Evolutionary conservation across 1,140 invertebrate species (phyloP).

Genomic region (Pseudomyrmex gracilis): DNA sequence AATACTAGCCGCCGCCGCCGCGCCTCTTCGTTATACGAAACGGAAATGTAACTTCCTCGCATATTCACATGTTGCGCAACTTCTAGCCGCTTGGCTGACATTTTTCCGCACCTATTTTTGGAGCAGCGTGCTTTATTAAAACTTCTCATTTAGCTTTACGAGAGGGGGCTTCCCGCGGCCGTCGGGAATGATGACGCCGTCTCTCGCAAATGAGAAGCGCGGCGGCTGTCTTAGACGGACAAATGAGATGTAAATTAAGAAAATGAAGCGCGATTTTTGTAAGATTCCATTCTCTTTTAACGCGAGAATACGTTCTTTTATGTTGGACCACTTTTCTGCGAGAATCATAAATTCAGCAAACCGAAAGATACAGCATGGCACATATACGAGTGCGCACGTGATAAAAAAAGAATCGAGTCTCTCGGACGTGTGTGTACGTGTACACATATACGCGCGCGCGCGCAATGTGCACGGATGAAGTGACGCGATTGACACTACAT

Average conservation of each 20-base stretch:
- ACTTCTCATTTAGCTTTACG: slow-evolving; percentile 52
- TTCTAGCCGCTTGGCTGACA: slow-evolving; percentile 51
- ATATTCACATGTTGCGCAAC: slow-evolving; percentile 61
- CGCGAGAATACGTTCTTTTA: not conserved
- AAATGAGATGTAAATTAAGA: slow-evolving; percentile 32
- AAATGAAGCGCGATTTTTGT: not conserved
- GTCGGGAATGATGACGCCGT: slow-evolving; percentile 19
- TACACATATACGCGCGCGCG: not conserved
- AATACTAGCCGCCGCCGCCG: slow-evolving; percentile 71
- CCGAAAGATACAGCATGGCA: not conserved
- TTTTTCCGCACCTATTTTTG: slow-evolving; percentile 43
- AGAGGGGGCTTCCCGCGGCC: slow-evolving; percentile 25
- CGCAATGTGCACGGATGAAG: slow-evolving; percentile 55
- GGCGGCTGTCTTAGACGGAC: slow-evolving; percentile 19
- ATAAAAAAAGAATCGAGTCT: slow-evolving; percentile 63
- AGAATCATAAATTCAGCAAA: slow-evolving; percentile 29
- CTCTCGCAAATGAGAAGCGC: slow-evolving; percentile 43
- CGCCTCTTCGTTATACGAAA: slow-evolving; percentile 64
- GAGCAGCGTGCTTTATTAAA: slow-evolving; percentile 52
- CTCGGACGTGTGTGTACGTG: slow-evolving; percentile 5
- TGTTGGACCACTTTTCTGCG: not conserved
- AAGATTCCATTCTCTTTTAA: not conserved
- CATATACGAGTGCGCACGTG: slow-evolving; percentile 38
- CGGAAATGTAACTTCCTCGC: slow-evolving; percentile 72
- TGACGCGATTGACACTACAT: slow-evolving; percentile 72